These are phyloP conservation scores for Didymodactylos carnosus DNA, from an alignment of 2,888 invertebrate species.

Conservation along the genomic window DNA sequence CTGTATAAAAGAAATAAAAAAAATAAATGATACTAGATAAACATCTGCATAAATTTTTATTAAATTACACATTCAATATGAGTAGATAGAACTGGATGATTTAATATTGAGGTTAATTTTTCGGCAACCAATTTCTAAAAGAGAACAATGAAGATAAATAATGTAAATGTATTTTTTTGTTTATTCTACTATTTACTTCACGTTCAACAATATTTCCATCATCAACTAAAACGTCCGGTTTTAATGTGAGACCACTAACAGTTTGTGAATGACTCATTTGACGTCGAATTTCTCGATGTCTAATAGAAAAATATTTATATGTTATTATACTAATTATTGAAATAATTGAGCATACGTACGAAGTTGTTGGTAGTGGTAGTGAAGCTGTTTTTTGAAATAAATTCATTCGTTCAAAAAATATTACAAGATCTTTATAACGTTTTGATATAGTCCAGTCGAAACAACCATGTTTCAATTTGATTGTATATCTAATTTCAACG, in stretches of 20 bases:
- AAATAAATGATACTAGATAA: background rate
- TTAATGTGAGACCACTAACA: background rate
- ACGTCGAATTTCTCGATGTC: slow-evolving; percentile 1
- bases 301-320: background rate
- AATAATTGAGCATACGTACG: no score
- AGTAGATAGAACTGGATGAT: background rate
- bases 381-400: background rate
- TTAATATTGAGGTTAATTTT: background rate
- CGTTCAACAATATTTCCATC: background rate
- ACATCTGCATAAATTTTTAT: background rate
- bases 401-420: background rate
- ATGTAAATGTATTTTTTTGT: background rate
- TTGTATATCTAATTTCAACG: background rate
- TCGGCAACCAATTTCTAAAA: background rate
- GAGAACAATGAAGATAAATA: background rate
- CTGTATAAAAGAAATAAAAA: background rate
- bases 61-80: background rate
- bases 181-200: background rate
- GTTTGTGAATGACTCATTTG: background rate
- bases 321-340: no score
- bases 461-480: background rate
- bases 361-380: background rate
- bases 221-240: background rate
- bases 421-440: background rate
- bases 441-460: background rate